These are phyloP conservation scores for Cariama cristata DNA, from an alignment of 2,113 vertebrate species.

Conservation along the genomic window DNA sequence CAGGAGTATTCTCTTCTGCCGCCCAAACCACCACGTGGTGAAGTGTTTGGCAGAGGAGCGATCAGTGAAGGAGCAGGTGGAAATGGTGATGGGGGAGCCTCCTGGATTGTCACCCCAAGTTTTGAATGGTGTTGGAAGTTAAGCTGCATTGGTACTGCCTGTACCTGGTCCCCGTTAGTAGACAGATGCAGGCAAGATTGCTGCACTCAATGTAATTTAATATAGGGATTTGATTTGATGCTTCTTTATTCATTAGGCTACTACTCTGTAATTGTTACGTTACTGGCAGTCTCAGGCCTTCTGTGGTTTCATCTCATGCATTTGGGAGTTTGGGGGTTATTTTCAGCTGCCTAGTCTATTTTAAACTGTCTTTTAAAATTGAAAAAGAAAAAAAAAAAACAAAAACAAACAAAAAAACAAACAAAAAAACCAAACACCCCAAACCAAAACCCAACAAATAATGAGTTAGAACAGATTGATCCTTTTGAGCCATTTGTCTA, in stretches of 20 bases:
- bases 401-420: too few species aligned
- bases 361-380: neutral
- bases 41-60: neutral
- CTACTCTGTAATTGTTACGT: neutral
- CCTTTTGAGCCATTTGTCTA: slow-evolving; percentile 10
- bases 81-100: neutral
- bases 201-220: neutral
- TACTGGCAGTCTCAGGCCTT: neutral
- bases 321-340: neutral
- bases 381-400: neutral
- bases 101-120: neutral
- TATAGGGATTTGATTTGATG: neutral
- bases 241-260: neutral
- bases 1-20: neutral
- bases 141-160: neutral
- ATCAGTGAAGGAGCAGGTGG: neutral
- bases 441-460: neutral
- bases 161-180: neutral
- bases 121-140: neutral
- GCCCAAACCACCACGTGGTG: neutral
- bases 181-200: neutral
- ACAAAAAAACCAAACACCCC: too few species aligned
- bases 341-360: slow-evolving; percentile 16
- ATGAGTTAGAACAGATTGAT: slow-evolving; percentile 26
- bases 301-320: neutral